These are phyloP conservation scores for Fukomys damarensis DNA, from an alignment of 2,113 vertebrate species.

Conservation along the genomic window DNA sequence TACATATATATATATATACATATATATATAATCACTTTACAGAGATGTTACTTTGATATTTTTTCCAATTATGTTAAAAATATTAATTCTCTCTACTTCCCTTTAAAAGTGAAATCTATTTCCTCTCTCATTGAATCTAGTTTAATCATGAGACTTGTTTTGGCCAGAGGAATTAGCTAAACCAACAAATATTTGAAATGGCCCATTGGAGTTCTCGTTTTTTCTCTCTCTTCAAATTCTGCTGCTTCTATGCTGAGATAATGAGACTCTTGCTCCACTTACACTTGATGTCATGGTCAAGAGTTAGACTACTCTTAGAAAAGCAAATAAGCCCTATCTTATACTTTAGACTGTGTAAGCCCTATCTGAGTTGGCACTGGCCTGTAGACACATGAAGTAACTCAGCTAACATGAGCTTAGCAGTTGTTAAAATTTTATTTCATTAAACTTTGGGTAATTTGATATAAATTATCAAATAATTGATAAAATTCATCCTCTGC, in stretches of 20 bases:
- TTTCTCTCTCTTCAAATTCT: neutral
- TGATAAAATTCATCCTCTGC: neutral
- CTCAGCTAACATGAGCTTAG: neutral
- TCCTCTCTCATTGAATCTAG: neutral
- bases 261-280: neutral
- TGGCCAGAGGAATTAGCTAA: neutral
- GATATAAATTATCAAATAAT: neutral
- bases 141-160: neutral
- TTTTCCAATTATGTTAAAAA: neutral
- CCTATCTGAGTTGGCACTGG: neutral
- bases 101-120: neutral
- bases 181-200: neutral
- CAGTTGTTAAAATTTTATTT: neutral
- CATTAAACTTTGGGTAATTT: neutral
- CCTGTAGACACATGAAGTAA: neutral
- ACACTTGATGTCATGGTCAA: fast-evolving
- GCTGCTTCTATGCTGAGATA: neutral
- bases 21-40: too few species aligned
- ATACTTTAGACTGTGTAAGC: neutral
- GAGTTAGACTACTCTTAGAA: neutral
- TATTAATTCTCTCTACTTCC: neutral
- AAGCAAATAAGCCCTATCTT: too few species aligned
- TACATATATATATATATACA: too few species aligned
- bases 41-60: neutral
- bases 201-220: neutral